Percentiles rank a stretch among this genome's conserved stretches.
Conservation (phyloP, 2,113 vertebrate species). For the Corydoras maculifer region DNA sequence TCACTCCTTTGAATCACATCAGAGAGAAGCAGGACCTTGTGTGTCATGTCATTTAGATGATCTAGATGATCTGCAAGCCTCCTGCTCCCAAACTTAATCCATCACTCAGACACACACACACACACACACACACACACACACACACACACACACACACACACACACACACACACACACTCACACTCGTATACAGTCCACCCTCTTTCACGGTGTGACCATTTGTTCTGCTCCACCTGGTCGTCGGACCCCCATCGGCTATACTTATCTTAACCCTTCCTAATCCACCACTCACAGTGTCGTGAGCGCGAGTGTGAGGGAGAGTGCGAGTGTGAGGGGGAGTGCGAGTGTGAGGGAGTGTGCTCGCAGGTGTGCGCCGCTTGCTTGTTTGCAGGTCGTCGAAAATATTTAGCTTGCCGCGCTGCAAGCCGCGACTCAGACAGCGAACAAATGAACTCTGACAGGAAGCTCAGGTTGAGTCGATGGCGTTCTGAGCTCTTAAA, state of each 20-base stretch:
- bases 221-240: slow-evolving; percentile 43
- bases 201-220: slow-evolving; percentile 51
- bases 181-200: slow-evolving; percentile 53
- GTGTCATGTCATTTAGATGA: slow-evolving; percentile 47
- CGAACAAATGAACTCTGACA: slow-evolving; percentile 32
- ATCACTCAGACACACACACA: slow-evolving; percentile 43
- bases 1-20: slow-evolving; percentile 18
- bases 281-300: slow-evolving; percentile 13
- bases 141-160: slow-evolving; percentile 8
- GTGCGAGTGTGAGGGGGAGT: too few relatives aligned
- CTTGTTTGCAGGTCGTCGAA: background rate
- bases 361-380: background rate
- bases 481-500: slow-evolving; percentile 26
- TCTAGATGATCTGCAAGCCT: slow-evolving; percentile 45
- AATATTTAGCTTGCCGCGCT: slow-evolving; percentile 24
- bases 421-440: slow-evolving; percentile 14
- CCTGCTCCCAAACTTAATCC: slow-evolving; percentile 50
- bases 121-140: slow-evolving; percentile 10
- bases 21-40: slow-evolving; percentile 41
- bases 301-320: background rate
- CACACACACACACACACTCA: slow-evolving; percentile 8
- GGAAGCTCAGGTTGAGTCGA: slow-evolving; percentile 25
- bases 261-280: slow-evolving; percentile 25
- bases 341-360: slow-evolving; percentile 12
- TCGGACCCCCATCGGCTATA: slow-evolving; percentile 27